Evolutionary conservation across 2,888 invertebrate species (phyloP).

Genomic region (Caenorhabditis uteleia): DNA sequence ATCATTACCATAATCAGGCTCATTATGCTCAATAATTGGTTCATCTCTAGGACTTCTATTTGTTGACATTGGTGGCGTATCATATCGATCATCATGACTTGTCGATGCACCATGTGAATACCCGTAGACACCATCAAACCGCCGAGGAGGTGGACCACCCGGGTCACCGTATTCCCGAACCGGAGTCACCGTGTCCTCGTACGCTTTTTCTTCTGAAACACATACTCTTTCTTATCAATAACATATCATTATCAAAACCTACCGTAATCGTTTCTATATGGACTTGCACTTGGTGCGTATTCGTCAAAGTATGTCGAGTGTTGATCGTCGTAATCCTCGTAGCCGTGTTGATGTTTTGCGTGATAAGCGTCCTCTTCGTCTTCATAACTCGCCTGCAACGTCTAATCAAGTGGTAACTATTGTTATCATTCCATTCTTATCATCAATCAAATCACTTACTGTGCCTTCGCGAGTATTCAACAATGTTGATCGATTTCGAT

Average conservation of each 20-base stretch:
- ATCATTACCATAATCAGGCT: slow-evolving; percentile 34
- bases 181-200: slow-evolving; percentile 42
- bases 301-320: slow-evolving; percentile 21
- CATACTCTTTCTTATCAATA: no score
- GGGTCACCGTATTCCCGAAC: slow-evolving; percentile 20
- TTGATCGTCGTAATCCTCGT: slow-evolving; percentile 15
- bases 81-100: slow-evolving; percentile 22
- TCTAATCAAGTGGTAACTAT: slow-evolving; percentile 22
- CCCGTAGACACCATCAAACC: slow-evolving; percentile 16
- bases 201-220: no score
- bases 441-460: no score
- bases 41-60: slow-evolving; percentile 10
- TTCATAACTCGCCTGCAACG: slow-evolving; percentile 61
- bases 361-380: slow-evolving; percentile 62
- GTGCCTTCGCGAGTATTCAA: slow-evolving; percentile 31
- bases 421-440: neutral
- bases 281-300: slow-evolving; percentile 11
- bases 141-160: neutral
- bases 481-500: slow-evolving; percentile 34
- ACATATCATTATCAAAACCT: no score
- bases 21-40: slow-evolving; percentile 32
- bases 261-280: slow-evolving; percentile 1
- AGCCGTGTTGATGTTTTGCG: slow-evolving; percentile 22
- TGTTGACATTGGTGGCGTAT: slow-evolving; percentile 10
- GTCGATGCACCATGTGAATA: slow-evolving; percentile 22